A percentile compares a stretch with the other conserved stretches of the same genome.
Conservation (phyloP, 1,140 invertebrate species). For the Drosophila asahinai region DNA sequence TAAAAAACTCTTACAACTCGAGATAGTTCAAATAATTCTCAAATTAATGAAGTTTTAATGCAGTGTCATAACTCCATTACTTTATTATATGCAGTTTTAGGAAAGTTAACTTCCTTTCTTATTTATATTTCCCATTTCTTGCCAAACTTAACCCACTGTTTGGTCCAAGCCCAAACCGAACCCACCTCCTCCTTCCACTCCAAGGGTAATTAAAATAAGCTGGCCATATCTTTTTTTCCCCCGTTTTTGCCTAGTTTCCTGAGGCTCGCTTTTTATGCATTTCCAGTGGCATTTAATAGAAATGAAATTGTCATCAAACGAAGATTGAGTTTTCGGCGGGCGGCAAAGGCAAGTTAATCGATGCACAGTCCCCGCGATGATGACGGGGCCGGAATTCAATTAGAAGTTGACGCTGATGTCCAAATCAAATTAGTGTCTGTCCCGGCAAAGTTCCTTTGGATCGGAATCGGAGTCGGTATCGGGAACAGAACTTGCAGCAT, state of each 20-base stretch:
- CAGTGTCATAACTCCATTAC: too few species aligned
- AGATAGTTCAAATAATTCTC: too few species aligned
- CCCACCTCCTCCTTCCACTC: neutral
- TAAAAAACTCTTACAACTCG: too few species aligned
- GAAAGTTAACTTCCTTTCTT: too few species aligned
- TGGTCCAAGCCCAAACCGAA: slow-evolving; percentile 9
- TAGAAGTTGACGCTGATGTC: slow-evolving; percentile 68
- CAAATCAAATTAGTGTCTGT: slow-evolving; percentile 68
- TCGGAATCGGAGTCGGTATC: too few species aligned
- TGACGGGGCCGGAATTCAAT: slow-evolving; percentile 62
- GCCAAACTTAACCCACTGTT: slow-evolving; percentile 42
- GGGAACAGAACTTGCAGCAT: slow-evolving; percentile 5
- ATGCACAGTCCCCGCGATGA: slow-evolving; percentile 47
- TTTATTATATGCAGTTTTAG: too few species aligned
- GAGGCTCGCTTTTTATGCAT: slow-evolving; percentile 55
- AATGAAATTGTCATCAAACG: slow-evolving; percentile 82
- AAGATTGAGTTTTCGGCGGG: slow-evolving; percentile 59
- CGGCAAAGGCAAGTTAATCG: slow-evolving; percentile 60
- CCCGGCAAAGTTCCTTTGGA: slow-evolving; percentile 8
- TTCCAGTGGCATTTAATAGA: slow-evolving; percentile 72
- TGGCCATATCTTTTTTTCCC: slow-evolving; percentile 48
- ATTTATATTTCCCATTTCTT: neutral
- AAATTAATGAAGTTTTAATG: too few species aligned
- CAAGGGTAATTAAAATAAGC: slow-evolving; percentile 76
- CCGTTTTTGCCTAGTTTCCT: slow-evolving; percentile 11